Conservation (phyloP, 2,113 vertebrate genomes). For the Aspiorhynchus laticeps region DNA sequence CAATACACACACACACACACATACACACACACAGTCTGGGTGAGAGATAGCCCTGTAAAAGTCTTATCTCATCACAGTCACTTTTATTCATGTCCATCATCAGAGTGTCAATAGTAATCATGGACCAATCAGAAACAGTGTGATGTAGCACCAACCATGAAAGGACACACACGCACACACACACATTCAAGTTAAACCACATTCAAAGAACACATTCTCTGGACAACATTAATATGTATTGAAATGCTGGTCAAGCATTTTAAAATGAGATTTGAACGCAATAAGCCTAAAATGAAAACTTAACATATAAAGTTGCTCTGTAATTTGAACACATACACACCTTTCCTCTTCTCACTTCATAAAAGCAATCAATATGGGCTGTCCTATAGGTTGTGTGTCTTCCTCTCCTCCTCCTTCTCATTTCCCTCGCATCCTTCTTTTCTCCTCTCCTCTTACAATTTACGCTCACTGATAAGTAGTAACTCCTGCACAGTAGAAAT, state of each 20-base stretch:
- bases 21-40: conserved; percentile 43
- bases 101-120: conserved; percentile 99
- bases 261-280: not conserved
- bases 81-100: conserved; percentile 99
- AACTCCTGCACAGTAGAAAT: conserved; percentile 43
- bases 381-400: conserved; percentile 14
- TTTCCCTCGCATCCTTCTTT: conserved; percentile 22
- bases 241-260: no score
- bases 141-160: conserved; percentile 83
- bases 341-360: conserved; percentile 7
- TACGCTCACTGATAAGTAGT: conserved; percentile 27
- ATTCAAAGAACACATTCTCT: not conserved
- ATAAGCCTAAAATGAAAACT: not conserved
- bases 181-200: not conserved
- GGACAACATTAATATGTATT: not conserved
- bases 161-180: conserved; percentile 2
- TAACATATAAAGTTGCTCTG: not conserved
- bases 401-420: conserved; percentile 17
- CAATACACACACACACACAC: conserved; percentile 17
- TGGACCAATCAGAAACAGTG: conserved; percentile 90
- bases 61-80: conserved; percentile 98
- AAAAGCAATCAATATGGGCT: conserved; percentile 31
- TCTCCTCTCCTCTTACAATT: conserved; percentile 10
- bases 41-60: conserved; percentile 81
- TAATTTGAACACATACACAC: conserved; percentile 19